Evolutionary conservation across 2,888 invertebrate genomes (phyloP).

Genomic region (Rhorus exstirpatorius): DNA sequence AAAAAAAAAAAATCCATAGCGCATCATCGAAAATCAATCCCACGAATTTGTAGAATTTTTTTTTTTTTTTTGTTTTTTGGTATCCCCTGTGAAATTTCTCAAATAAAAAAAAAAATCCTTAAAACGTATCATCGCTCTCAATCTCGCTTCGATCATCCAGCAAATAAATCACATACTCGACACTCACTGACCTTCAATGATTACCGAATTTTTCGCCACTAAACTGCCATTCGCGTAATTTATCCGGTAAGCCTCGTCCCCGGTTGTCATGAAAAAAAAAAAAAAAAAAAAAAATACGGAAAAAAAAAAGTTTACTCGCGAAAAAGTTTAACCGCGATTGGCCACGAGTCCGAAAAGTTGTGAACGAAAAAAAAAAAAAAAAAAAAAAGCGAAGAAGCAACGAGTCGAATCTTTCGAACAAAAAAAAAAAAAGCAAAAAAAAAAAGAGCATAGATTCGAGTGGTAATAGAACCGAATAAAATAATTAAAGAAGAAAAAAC

Average conservation of each 20-base stretch:
- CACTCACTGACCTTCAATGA: conserved; percentile 46
- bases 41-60: too few relatives aligned
- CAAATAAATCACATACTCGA: neutral
- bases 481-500: neutral
- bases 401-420: neutral
- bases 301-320: conserved; percentile 46
- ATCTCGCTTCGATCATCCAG: neutral
- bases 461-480: conserved; percentile 21
- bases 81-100: neutral
- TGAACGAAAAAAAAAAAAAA: conserved; percentile 18
- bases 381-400: neutral
- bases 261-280: conserved; percentile 56
- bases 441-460: conserved; percentile 21
- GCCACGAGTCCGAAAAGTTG: conserved; percentile 38
- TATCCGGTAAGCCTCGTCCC: conserved; percentile 57
- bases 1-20: too few relatives aligned
- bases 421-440: neutral
- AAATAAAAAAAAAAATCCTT: too few relatives aligned
- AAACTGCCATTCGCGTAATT: neutral
- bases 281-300: too few relatives aligned
- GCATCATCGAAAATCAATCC: too few relatives aligned
- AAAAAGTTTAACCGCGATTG: too few relatives aligned
- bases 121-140: too few relatives aligned
- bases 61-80: neutral
- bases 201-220: conserved; percentile 36